Evolutionary conservation across 2,888 invertebrate species (phyloP).

Genomic region (Adineta ricciae): DNA sequence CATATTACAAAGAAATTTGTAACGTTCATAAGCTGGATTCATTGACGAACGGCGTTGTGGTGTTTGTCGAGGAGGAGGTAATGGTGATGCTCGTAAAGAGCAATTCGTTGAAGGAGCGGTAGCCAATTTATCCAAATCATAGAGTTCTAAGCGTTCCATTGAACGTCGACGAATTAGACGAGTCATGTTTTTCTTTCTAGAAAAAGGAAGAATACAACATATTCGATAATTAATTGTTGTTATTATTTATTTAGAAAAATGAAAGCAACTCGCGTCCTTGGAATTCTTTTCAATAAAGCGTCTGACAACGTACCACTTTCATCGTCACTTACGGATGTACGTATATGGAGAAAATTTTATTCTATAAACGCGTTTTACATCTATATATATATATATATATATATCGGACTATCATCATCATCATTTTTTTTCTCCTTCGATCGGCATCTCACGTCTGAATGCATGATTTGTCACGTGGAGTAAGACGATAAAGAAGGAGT

Average conservation of each 20-base stretch:
- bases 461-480: not conserved
- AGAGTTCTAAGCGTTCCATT: constrained; percentile 2
- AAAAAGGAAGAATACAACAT: not conserved
- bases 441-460: not conserved
- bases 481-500: not conserved
- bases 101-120: not conserved
- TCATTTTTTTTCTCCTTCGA: not conserved
- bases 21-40: not conserved
- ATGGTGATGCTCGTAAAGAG: not conserved
- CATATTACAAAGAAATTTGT: not conserved
- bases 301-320: not conserved
- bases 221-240: not conserved
- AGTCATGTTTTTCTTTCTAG: not conserved
- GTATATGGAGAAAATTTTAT: not conserved
- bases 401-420: not conserved
- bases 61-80: not conserved
- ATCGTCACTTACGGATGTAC: not conserved
- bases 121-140: not conserved
- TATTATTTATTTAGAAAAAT: constrained; percentile 38
- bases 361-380: not conserved
- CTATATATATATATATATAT: not conserved
- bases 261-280: constrained; percentile 43
- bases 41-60: not conserved
- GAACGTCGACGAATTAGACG: not conserved
- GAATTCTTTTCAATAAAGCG: constrained; percentile 41